Evolutionary conservation across 1,140 invertebrate species (phyloP).

Genomic region (Cotesia glomerata): DNA sequence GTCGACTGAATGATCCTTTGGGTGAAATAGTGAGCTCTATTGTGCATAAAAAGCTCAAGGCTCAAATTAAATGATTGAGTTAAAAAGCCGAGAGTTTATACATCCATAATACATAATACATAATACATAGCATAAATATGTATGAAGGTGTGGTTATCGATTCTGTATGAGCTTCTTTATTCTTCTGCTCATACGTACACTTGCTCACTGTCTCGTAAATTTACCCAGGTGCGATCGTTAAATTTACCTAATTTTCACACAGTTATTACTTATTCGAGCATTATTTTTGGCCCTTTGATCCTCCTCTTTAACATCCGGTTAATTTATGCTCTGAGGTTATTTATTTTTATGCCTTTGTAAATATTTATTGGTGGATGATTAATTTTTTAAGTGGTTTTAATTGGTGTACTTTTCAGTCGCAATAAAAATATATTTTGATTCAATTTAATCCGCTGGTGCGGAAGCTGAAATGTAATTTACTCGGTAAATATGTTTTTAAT

Average conservation of each 20-base stretch:
- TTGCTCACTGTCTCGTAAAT: slow-evolving; percentile 12
- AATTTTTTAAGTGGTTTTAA: too few relatives aligned
- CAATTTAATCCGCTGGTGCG: too few relatives aligned
- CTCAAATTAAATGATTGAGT: not conserved
- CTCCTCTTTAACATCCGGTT: not conserved
- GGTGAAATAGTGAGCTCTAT: not conserved
- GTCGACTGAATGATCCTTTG: slow-evolving; percentile 5
- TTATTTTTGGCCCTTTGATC: not conserved
- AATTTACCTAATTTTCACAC: not conserved
- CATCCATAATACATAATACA: too few relatives aligned
- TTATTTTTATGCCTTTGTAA: too few relatives aligned
- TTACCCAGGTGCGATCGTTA: not conserved
- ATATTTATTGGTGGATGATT: too few relatives aligned
- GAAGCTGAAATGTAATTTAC: too few relatives aligned
- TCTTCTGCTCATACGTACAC: not conserved
- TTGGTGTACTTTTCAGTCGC: too few relatives aligned
- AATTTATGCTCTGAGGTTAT: not conserved
- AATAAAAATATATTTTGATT: too few relatives aligned
- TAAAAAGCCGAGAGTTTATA: not conserved
- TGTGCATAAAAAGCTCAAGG: not conserved
- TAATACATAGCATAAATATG: slow-evolving; percentile 19
- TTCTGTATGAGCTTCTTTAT: not conserved
- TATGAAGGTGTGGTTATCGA: slow-evolving; percentile 27
- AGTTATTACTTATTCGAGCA: not conserved
- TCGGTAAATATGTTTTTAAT: too few relatives aligned